Conservation (phyloP, 2,113 vertebrate species). For the Pyxicephalus adspersus region DNA sequence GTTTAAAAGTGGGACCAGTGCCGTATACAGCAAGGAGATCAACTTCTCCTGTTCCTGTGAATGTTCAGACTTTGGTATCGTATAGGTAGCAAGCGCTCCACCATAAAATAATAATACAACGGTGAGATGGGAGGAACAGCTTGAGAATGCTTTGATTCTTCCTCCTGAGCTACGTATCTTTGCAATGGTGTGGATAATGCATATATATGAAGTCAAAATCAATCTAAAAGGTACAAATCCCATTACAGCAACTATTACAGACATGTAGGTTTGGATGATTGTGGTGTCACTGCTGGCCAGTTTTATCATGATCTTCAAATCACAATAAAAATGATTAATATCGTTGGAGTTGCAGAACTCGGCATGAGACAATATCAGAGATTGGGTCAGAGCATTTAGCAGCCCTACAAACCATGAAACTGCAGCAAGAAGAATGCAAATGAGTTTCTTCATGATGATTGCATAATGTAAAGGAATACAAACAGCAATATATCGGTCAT, state of each 20-base stretch:
- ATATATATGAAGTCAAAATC: slow-evolving; percentile 53
- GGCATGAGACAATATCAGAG: not conserved
- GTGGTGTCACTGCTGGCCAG: slow-evolving; percentile 21
- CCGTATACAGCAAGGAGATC: slow-evolving; percentile 64
- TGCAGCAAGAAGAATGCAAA: not conserved
- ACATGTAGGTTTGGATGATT: slow-evolving; percentile 56
- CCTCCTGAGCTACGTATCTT: slow-evolving; percentile 48
- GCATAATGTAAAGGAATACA: slow-evolving; percentile 25
- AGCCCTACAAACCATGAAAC: slow-evolving; percentile 8
- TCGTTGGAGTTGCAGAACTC: not conserved
- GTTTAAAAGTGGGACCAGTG: slow-evolving; percentile 63
- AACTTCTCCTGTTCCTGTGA: slow-evolving; percentile 54
- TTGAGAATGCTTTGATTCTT: slow-evolving; percentile 58
- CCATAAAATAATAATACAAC: slow-evolving; percentile 59
- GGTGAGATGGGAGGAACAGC: slow-evolving; percentile 58
- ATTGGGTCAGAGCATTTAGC: not conserved
- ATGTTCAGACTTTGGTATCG: slow-evolving; percentile 18
- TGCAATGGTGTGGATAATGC: slow-evolving; percentile 54
- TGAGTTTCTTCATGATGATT: not conserved
- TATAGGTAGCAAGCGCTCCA: slow-evolving; percentile 57
- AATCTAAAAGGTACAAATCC: slow-evolving; percentile 39
- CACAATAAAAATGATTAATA: slow-evolving; percentile 35
- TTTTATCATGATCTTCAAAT: slow-evolving; percentile 21
- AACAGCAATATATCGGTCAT: slow-evolving; percentile 32
- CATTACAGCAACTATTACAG: not conserved